Conservation (phyloP, 2,113 vertebrate species). For the Thalassarche chlororhynchos region DNA sequence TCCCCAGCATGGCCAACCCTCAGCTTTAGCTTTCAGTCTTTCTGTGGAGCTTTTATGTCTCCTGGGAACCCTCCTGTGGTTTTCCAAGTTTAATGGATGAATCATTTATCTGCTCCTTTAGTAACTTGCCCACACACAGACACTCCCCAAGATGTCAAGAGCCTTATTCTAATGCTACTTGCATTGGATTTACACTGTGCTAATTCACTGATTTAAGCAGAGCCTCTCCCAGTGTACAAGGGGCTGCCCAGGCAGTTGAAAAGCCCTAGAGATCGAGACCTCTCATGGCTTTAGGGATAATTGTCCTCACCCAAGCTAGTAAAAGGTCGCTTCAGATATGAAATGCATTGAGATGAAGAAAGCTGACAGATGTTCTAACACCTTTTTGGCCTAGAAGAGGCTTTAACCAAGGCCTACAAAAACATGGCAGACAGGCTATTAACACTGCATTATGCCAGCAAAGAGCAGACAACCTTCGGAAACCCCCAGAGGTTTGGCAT, state of each 20-base stretch:
- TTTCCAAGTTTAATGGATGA: background rate
- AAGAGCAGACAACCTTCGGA: background rate
- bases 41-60: background rate
- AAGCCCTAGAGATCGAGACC: background rate
- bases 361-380: background rate
- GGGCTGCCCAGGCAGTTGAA: background rate
- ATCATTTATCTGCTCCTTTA: background rate
- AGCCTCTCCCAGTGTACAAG: background rate
- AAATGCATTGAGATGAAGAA: background rate
- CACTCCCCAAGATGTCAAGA: background rate
- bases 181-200: background rate
- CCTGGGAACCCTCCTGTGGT: background rate
- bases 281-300: background rate
- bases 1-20: background rate
- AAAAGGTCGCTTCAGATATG: background rate
- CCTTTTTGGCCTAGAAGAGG: background rate
- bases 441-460: background rate
- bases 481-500: background rate
- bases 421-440: background rate
- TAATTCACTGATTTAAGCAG: background rate
- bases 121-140: background rate
- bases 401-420: background rate
- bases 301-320: background rate
- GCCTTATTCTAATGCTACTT: background rate
- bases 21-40: background rate